A percentile compares a stretch with the other conserved stretches of the same genome.
phyloP scores from a whole-genome alignment of 2,113 vertebrate genomes.

The Mus pahari region DNA sequence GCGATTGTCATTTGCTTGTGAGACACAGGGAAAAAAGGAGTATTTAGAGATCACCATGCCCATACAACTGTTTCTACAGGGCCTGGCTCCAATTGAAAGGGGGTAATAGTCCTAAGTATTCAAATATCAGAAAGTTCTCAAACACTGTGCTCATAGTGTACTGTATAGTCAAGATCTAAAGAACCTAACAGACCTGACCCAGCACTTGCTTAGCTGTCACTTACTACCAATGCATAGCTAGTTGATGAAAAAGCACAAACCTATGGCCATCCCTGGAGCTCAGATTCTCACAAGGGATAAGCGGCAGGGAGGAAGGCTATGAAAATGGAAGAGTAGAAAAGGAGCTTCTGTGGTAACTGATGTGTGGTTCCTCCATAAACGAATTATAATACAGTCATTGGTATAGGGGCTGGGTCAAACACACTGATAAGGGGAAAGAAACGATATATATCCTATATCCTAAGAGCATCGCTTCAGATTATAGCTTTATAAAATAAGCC shows the following conservation, averaged over 20 bases:
- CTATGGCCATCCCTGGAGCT: not conserved
- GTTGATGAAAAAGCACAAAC: not conserved
- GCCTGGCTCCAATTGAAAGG: not conserved
- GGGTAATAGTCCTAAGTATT: not conserved
- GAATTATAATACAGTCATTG: not conserved
- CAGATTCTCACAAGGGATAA: slow-evolving; percentile 1
- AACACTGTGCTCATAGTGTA: not conserved
- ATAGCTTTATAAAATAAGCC: not conserved
- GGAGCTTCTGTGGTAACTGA: not conserved
- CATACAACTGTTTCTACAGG: not conserved
- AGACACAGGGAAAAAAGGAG: slow-evolving; percentile 8
- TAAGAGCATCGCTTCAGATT: not conserved
- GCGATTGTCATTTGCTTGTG: not conserved
- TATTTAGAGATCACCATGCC: not conserved
- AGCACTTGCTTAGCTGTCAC: not conserved
- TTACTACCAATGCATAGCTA: not conserved
- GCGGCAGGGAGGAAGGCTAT: not conserved
- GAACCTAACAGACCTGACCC: not conserved
- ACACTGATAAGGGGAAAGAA: not conserved
- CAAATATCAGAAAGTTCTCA: slow-evolving; percentile 3
- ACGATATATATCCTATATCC: not conserved
- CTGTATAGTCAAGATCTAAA: not conserved
- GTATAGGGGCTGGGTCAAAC: not conserved
- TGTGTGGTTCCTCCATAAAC: slow-evolving; percentile 35
- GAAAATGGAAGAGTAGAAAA: slow-evolving; percentile 30